Base-by-base conservation (phyloP, 2,113 vertebrate species). In the Lanius collurio region DNA sequence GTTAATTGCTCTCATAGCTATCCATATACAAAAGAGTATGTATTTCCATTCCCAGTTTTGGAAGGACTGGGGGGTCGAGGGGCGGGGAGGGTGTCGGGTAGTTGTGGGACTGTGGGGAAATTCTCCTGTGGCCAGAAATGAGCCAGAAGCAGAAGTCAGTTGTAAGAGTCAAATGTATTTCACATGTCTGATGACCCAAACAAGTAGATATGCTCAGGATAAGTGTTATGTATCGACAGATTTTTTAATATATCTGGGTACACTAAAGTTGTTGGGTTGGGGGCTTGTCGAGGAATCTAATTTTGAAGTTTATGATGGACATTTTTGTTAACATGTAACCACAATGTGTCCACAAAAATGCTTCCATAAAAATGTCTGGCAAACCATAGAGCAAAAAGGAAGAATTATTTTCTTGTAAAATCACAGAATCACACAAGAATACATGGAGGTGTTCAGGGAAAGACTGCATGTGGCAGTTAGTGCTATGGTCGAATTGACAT, bases 1-100 rank as follows among this genome's bases (percentile, higher is more conserved):
- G 3, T 15, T 46, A 31, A 10, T 39, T 64, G 19, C 42, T 76
- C 33, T 27, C 65, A 19, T 11, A 68, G 33, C 7, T 28, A 8
- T 8, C 11, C 47, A 15, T 3, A 6, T 3, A 4, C 4, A 7
- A 8, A 42, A 44, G 3, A 14, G 27, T 5, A 14, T 1, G 7
- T 15, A 30, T 33, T 55, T 67, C 15, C 24, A 42, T 55, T 70
- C 21, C 52, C 7, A 13, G 7, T 68, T 88, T 39, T 73, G 37
- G 35, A 71, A 69, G 41, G 55, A n/a, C 3, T 53, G 11, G 7
- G 6, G 24, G 12, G 7, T 33, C 22, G 50, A 27, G 10, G 28
- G 55, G 30, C 9, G 28, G 55, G 10, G n/a, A n/a, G n/a, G n/a
- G n/a, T n/a, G n/a, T n/a, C n/a, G n/a, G 5, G 19, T 59, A 30